Base-by-base conservation (phyloP, 2,888 invertebrate genomes). In the Caradrina clavipalpis region DNA sequence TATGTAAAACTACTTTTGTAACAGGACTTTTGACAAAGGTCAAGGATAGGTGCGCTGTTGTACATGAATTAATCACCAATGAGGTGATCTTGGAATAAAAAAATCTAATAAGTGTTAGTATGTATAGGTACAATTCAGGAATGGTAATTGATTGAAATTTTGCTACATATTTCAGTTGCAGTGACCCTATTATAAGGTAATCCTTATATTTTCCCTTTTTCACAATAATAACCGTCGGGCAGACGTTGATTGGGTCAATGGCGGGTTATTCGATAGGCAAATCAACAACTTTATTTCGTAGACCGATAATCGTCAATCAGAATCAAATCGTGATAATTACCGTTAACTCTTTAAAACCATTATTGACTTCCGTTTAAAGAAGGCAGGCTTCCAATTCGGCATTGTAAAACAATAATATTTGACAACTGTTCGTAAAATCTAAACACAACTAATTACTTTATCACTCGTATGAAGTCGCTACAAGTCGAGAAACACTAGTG, bases 21-120 rank as follows among this genome's bases (percentile, higher is more conserved):
- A 61, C 59, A 58, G 73, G 60, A 66, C 49, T 61, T 55, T 31
- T 10, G 15, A 47, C 22, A 77, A 79, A 79, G 61, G 78, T 81
- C 73, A 77, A 66, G 73, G 63, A 26, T 45, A 31, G 35, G 1
- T 17, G 26, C 15, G 10, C 58, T 26, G 73, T 53, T 73, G 26
- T 26, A 42, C 26, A 50, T 57, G 47, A 70, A 63, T 63, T 62
- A 65, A 62, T 66, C 31, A 53, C 35, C 19, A 57, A n/a, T 26
- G 22, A 51, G 31, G 51, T 58, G 61, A 59, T 50, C 64, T 53
- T 58, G 55, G 15, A 15, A 42, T 42, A 15, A 42, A 42, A 42
- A 42, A 15, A 15, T 42, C 42, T 42, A 42, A 42, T 42, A 42
- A 42, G 11, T 42, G 1, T 35, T 35, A 8, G 5, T 31, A 31